Conservation (phyloP, 1,140 invertebrate genomes). For the Samia ricini region DNA sequence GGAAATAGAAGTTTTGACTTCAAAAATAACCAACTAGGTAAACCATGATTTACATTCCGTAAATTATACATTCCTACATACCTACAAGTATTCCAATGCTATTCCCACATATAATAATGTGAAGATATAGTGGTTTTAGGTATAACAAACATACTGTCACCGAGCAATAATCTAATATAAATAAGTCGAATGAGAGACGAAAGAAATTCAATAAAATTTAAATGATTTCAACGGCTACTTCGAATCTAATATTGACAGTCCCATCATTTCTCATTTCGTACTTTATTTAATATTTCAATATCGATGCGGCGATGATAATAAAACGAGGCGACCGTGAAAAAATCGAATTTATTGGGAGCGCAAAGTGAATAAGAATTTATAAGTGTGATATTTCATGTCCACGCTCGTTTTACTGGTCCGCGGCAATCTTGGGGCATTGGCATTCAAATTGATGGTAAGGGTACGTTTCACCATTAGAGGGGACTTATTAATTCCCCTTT, state of each 20-base stretch:
- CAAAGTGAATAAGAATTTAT: slow-evolving; percentile 63
- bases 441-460: slow-evolving; percentile 77
- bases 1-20: too few species aligned
- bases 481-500: slow-evolving; percentile 77
- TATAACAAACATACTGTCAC: background rate
- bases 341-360: slow-evolving; percentile 55
- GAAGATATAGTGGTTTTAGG: background rate
- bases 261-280: background rate
- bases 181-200: background rate
- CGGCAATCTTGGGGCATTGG: slow-evolving; percentile 69
- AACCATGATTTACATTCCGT: too few species aligned
- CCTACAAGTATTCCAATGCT: background rate
- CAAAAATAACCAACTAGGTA: too few species aligned
- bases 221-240: background rate
- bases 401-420: slow-evolving; percentile 52
- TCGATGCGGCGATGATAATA: slow-evolving; percentile 28
- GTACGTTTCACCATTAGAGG: slow-evolving; percentile 76
- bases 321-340: slow-evolving; percentile 40
- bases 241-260: background rate
- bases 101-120: background rate
- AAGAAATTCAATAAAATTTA: background rate
- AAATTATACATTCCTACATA: too few species aligned
- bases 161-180: background rate
- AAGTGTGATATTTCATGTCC: slow-evolving; percentile 60
- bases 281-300: slow-evolving; percentile 14